These are phyloP conservation scores for Umimayanthus chanpuru DNA, from an alignment of 92 coral and sea anemone genomes.

Conservation along the genomic window DNA sequence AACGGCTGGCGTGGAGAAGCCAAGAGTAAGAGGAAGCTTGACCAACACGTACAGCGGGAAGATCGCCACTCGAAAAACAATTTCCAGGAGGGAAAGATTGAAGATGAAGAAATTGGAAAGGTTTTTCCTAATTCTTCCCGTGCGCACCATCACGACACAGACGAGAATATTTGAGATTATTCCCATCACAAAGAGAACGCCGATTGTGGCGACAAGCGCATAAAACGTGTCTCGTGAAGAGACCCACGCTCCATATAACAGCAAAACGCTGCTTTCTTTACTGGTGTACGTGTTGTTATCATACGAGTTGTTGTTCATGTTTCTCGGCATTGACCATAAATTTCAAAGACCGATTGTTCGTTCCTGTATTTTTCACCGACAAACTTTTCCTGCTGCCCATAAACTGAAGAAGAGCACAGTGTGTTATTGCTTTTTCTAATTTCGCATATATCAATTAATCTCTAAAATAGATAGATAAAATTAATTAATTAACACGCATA, in stretches of 20 bases:
- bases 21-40: too few relatives aligned
- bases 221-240: neutral
- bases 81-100: neutral
- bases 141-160: slow-evolving; percentile 21
- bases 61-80: slow-evolving; percentile 5
- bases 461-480: neutral
- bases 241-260: neutral
- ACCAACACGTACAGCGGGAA: too few relatives aligned
- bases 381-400: neutral
- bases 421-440: neutral
- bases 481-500: too few relatives aligned
- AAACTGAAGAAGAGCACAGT: neutral
- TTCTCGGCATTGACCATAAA: neutral
- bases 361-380: neutral
- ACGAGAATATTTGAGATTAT: neutral
- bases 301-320: neutral
- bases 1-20: too few relatives aligned
- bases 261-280: neutral
- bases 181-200: slow-evolving; percentile 1
- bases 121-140: slow-evolving; percentile 2
- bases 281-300: neutral
- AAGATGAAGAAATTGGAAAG: slow-evolving; percentile 27
- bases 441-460: too few relatives aligned
- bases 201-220: neutral
- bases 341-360: too few relatives aligned